phyloP scores from a whole-genome alignment of 2,888 invertebrate genomes.

The Argyresthia goedartella region DNA sequence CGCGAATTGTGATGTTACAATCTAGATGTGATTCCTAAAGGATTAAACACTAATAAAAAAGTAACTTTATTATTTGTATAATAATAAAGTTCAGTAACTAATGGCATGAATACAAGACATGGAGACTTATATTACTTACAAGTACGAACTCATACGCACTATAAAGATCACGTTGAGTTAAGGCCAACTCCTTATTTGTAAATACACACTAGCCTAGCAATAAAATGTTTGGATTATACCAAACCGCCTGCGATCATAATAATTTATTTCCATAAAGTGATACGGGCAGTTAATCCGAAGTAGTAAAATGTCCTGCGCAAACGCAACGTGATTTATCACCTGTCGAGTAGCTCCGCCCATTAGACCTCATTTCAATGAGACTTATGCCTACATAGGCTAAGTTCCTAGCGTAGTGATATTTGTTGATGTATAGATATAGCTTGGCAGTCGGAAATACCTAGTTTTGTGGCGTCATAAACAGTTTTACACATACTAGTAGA shows the following conservation, averaged over 20 bases:
- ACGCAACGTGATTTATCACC: conserved; percentile 4
- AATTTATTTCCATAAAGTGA: conserved; percentile 42
- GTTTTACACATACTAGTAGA: too few relatives aligned
- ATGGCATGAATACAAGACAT: too few relatives aligned
- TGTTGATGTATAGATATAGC: too few relatives aligned
- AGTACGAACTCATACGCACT: too few relatives aligned
- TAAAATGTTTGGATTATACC: conserved; percentile 14
- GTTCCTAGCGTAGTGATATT: too few relatives aligned
- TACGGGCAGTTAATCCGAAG: conserved; percentile 22
- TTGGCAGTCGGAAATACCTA: neutral
- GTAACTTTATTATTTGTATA: too few relatives aligned
- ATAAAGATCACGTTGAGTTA: conserved; percentile 4
- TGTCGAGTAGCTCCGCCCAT: conserved; percentile 4
- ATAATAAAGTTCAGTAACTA: too few relatives aligned
- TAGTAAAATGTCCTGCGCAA: conserved; percentile 6
- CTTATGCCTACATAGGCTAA: neutral
- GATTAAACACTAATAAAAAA: too few relatives aligned
- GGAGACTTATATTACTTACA: too few relatives aligned
- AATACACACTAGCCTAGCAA: conserved; percentile 1
- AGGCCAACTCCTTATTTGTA: conserved; percentile 10
- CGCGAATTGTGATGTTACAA: too few relatives aligned
- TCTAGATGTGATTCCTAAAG: too few relatives aligned
- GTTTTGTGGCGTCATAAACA: neutral
- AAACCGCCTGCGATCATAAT: conserved; percentile 31
- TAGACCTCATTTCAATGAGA: neutral